Evolutionary conservation across 2,888 invertebrate species (phyloP).

Genomic region (Erebia aethiops): DNA sequence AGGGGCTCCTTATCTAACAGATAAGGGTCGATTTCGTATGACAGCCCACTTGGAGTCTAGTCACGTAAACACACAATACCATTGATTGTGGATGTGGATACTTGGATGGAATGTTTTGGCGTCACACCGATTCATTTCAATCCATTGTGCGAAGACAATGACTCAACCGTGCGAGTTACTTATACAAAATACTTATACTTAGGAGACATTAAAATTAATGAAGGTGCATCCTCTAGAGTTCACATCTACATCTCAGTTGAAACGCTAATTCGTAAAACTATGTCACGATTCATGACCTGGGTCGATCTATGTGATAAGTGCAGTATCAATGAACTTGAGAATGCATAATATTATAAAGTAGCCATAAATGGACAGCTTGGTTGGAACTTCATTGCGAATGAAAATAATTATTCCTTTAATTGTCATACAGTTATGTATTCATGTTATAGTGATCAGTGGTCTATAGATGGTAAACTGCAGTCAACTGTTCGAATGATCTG

Average conservation of each 20-base stretch:
- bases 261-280: neutral
- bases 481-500: too few species aligned
- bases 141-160: constrained; percentile 52
- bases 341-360: too few species aligned
- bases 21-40: constrained; percentile 35
- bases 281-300: neutral
- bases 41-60: constrained; percentile 40
- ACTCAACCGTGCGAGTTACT: constrained; percentile 39
- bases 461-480: too few species aligned
- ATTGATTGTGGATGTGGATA: constrained; percentile 47
- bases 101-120: constrained; percentile 54
- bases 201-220: constrained; percentile 3
- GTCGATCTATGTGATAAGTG: too few species aligned
- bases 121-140: constrained; percentile 51
- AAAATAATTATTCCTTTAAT: too few species aligned
- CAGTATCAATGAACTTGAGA: too few species aligned
- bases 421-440: too few species aligned
- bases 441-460: too few species aligned
- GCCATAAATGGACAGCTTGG: too few species aligned
- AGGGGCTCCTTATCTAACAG: constrained; percentile 1
- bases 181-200: constrained; percentile 17
- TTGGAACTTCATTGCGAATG: too few species aligned
- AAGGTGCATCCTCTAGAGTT: neutral
- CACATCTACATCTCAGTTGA: neutral
- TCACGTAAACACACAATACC: constrained; percentile 54